Evolutionary conservation across 2,888 invertebrate genomes (phyloP).

Genomic region (Heliconius charithonia): DNA sequence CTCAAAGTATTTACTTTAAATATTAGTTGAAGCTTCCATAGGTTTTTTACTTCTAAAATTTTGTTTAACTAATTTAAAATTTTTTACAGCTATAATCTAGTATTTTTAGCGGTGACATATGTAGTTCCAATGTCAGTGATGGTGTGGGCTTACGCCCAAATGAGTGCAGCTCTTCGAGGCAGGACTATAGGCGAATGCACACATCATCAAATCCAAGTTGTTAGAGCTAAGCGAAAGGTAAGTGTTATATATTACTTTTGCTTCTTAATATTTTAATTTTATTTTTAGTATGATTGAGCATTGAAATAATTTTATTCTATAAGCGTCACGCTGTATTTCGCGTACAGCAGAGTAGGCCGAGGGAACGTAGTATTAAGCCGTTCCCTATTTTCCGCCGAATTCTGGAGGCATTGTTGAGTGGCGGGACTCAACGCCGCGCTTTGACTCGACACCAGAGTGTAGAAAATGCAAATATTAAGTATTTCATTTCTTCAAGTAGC

Average conservation of each 20-base stretch:
- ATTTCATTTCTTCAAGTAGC: too few relatives aligned
- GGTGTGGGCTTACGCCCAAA: conserved; percentile 90
- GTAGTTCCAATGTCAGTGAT: conserved; percentile 92
- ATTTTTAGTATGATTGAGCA: too few relatives aligned
- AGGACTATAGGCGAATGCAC: conserved; percentile 94
- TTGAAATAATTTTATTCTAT: too few relatives aligned
- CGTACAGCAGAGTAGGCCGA: too few relatives aligned
- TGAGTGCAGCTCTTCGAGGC: conserved; percentile 93
- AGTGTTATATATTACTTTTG: conserved; percentile 44
- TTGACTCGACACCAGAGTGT: too few relatives aligned
- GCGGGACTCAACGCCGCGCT: too few relatives aligned
- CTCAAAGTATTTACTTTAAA: background rate
- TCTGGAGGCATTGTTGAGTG: too few relatives aligned
- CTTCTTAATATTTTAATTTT: too few relatives aligned
- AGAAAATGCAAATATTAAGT: too few relatives aligned
- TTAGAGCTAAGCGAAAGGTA: conserved; percentile 92
- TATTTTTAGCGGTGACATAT: conserved; percentile 92
- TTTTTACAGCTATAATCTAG: conserved; percentile 89
- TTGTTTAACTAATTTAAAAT: background rate
- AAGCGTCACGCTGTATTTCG: too few relatives aligned
- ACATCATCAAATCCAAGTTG: conserved; percentile 92
- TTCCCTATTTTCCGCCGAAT: too few relatives aligned
- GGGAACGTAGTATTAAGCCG: too few relatives aligned
- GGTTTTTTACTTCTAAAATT: background rate
- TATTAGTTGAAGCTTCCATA: background rate